These are phyloP conservation scores for Tinea pellionella DNA, from an alignment of 2,888 invertebrate genomes.

Conservation along the genomic window DNA sequence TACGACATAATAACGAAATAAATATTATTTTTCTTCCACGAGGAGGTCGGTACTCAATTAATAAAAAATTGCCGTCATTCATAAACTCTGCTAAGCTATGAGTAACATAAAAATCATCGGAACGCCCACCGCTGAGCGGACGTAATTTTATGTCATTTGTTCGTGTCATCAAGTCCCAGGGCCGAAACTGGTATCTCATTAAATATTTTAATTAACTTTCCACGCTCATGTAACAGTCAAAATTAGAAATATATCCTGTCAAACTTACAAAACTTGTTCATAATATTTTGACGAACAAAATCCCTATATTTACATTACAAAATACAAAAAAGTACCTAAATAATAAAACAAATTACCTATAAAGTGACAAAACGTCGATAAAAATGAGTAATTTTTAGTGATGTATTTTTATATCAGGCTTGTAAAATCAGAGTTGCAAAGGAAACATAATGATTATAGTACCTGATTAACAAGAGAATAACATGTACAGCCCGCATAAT, in stretches of 20 bases:
- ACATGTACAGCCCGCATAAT: constrained; percentile 7
- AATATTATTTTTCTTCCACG: background rate
- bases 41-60: background rate
- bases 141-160: constrained; percentile 60
- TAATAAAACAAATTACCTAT: background rate
- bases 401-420: background rate
- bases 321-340: background rate
- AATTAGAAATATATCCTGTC: constrained; percentile 40
- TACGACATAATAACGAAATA: background rate
- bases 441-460: background rate
- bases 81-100: constrained; percentile 8
- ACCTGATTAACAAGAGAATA: constrained; percentile 8
- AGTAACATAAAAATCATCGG: constrained; percentile 11
- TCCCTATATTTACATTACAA: background rate
- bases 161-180: constrained; percentile 51
- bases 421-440: background rate
- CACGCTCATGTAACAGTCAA: constrained; percentile 44
- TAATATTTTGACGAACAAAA: background rate
- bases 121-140: constrained; percentile 40
- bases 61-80: background rate
- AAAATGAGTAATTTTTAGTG: background rate
- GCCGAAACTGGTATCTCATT: constrained; percentile 51
- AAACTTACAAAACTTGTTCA: constrained; percentile 16
- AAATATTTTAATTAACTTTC: constrained; percentile 65
- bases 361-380: background rate